Conservation (phyloP, 64 coral and sea anemone species). For the Pocillopora verrucosa region DNA sequence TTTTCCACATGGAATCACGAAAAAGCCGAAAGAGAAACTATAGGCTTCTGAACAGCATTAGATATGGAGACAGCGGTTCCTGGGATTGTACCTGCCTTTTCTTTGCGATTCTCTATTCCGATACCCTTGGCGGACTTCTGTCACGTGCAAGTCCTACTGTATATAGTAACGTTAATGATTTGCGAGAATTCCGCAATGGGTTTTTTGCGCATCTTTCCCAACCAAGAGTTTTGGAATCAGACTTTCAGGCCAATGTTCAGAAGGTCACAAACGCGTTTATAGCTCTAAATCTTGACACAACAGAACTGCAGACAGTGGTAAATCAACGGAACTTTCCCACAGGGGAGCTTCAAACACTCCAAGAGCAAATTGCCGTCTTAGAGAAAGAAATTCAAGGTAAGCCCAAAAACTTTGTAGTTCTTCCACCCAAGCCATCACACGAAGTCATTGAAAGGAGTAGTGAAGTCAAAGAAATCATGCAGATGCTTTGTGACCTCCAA, state of each 20-base stretch:
- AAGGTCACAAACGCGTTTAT: constrained; percentile 14
- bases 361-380: constrained; percentile 17
- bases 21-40: constrained; percentile 37
- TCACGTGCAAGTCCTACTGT: neutral
- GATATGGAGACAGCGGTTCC: constrained; percentile 40
- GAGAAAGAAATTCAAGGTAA: neutral
- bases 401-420: constrained; percentile 24
- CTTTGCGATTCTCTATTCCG: constrained; percentile 60
- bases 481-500: neutral
- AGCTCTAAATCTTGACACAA: constrained; percentile 26
- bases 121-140: neutral
- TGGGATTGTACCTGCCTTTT: constrained; percentile 65
- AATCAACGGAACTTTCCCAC: constrained; percentile 14
- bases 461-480: neutral
- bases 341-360: constrained; percentile 11
- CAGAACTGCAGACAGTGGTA: constrained; percentile 14
- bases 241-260: constrained; percentile 27
- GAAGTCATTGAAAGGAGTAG: neutral
- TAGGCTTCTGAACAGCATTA: constrained; percentile 17
- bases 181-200: constrained; percentile 23
- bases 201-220: constrained; percentile 13
- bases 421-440: constrained; percentile 56
- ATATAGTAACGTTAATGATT: neutral
- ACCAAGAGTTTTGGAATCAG: constrained; percentile 17
- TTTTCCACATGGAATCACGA: constrained; percentile 42